phyloP scores from a whole-genome alignment of 2,113 vertebrate species.

The Gracilinanus agilis region DNA sequence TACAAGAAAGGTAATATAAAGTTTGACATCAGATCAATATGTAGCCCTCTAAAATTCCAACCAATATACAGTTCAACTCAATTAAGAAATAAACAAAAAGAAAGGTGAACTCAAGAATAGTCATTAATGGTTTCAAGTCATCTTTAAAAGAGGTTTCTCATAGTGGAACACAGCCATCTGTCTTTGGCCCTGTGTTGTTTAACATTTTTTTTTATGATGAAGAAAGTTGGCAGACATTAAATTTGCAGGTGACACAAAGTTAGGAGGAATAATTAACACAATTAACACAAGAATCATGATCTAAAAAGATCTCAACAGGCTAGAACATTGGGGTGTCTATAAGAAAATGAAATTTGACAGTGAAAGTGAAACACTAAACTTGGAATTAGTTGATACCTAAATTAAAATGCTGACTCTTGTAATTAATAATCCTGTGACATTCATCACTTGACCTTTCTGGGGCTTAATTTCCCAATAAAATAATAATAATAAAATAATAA shows the following conservation, averaged over 20 bases:
- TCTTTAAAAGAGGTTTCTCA: not conserved
- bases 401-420: not conserved
- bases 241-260: not conserved
- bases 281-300: not conserved
- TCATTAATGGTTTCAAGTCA: not conserved
- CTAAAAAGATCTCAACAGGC: not conserved
- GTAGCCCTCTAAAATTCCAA: not conserved
- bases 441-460: not conserved
- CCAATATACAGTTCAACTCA: not conserved
- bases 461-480: not conserved
- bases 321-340: not conserved
- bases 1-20: not conserved
- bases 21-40: not conserved
- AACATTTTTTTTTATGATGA: not conserved
- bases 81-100: not conserved
- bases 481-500: not conserved
- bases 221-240: not conserved
- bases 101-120: not conserved
- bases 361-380: not conserved
- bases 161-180: not conserved
- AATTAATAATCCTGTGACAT: not conserved
- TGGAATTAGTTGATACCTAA: not conserved
- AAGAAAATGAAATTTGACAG: not conserved
- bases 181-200: not conserved
- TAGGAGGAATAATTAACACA: not conserved